These are phyloP conservation scores for Pseudomyrmex flavicornis DNA, from an alignment of 1,140 invertebrate species.

Conservation along the genomic window DNA sequence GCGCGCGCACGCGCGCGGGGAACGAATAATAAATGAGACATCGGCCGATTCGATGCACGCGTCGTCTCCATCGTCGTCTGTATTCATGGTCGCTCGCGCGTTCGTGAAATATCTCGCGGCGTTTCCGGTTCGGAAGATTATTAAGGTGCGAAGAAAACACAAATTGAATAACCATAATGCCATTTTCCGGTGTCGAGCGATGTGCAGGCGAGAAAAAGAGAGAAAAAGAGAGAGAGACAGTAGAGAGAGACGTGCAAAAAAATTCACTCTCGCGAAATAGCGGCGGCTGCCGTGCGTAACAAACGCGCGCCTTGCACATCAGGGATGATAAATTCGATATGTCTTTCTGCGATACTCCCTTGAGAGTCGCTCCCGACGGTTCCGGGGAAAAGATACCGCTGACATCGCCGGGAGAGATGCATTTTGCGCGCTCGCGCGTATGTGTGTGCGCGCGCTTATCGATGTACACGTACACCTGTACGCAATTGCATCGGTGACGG, in stretches of 20 bases:
- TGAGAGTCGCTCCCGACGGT: conserved; percentile 50
- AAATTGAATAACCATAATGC: conserved; percentile 73
- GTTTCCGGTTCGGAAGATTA: conserved; percentile 43
- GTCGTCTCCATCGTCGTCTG: conserved; percentile 38
- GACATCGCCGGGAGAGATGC: conserved; percentile 54
- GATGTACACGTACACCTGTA: not conserved
- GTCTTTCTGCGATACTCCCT: conserved; percentile 54
- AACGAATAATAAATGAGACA: conserved; percentile 53
- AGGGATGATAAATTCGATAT: conserved; percentile 71
- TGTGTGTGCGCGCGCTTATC: not conserved
- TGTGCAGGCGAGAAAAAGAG: not conserved
- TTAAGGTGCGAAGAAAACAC: conserved; percentile 53
- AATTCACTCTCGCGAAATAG: conserved; percentile 65
- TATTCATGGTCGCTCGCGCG: conserved; percentile 41
- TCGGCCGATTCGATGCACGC: conserved; percentile 47
- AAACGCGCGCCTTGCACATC: conserved; percentile 31
- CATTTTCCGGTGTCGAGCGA: conserved; percentile 51
- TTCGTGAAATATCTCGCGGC: conserved; percentile 45
- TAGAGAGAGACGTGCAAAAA: conserved; percentile 52
- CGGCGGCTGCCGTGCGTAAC: conserved; percentile 33
- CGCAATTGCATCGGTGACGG: conserved; percentile 26
- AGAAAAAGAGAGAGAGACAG: not conserved
- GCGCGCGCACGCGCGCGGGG: conserved; percentile 2
- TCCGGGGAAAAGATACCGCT: conserved; percentile 35
- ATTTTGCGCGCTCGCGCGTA: not conserved